Evolutionary conservation across 2,797 vertebrate species (phyloP).

Genomic region (Margarornis squamiger): DNA sequence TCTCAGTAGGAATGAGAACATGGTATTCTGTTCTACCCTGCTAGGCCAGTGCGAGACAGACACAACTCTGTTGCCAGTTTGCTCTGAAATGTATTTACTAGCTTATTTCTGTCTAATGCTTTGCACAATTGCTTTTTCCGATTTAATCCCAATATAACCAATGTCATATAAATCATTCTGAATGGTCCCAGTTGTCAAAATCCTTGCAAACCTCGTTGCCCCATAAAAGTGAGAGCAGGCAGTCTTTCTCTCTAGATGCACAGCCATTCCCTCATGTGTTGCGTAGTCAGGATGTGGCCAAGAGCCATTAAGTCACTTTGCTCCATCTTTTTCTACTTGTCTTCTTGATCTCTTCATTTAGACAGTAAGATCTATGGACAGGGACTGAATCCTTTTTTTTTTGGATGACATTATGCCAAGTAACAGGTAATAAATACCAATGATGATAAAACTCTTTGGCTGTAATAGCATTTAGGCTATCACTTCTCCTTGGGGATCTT

Average conservation of each 20-base stretch:
- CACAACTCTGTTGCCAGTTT: not conserved
- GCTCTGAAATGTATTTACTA: not conserved
- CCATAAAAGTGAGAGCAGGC: not conserved
- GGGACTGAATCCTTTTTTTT: not conserved
- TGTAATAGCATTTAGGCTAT: not conserved
- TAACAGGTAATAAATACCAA: slow-evolving; percentile 36
- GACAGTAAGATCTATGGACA: not conserved
- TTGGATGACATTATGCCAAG: not conserved
- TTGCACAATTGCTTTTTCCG: not conserved
- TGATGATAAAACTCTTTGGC: slow-evolving; percentile 10
- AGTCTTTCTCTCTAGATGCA: not conserved
- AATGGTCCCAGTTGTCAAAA: not conserved
- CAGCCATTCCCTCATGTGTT: not conserved
- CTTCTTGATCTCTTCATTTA: slow-evolving; percentile 49
- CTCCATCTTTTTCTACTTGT: slow-evolving; percentile 12
- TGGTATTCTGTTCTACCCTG: not conserved
- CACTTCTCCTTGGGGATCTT: slow-evolving; percentile 16
- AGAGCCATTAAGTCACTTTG: not conserved
- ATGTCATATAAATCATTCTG: not conserved
- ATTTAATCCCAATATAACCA: not conserved
- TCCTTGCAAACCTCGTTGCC: not conserved
- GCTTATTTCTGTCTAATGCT: not conserved
- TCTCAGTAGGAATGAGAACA: not conserved
- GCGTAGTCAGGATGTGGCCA: not conserved
- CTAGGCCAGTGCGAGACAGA: not conserved